Conservation (phyloP, 2,113 vertebrate genomes). For the Nansenia antarctica region DNA sequence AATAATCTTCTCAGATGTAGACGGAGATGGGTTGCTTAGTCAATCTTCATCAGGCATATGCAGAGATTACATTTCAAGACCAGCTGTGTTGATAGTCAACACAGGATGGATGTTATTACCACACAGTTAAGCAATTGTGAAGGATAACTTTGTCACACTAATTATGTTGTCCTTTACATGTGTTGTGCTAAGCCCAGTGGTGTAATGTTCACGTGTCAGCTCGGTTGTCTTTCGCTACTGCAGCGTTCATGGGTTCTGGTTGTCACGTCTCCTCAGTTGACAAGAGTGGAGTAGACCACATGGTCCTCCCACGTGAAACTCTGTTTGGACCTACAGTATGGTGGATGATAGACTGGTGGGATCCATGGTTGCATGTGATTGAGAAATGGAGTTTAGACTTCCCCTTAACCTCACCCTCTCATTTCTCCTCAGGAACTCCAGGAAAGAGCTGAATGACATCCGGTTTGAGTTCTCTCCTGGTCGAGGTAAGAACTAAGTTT, state of each 20-base stretch:
- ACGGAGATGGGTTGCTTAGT: neutral
- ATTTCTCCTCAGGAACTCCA: conserved; percentile 87
- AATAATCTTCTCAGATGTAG: neutral
- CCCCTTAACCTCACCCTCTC: conserved; percentile 23
- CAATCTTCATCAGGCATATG: neutral
- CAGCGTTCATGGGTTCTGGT: neutral
- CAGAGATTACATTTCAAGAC: neutral
- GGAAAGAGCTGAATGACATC: conserved; percentile 97
- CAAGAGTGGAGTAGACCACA: neutral
- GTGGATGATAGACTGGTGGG: neutral
- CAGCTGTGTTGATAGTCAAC: neutral
- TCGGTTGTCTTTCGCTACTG: neutral
- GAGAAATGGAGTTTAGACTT: too few species aligned
- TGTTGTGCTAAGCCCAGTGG: neutral
- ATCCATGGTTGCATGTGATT: neutral
- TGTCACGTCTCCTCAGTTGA: neutral
- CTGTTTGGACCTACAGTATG: neutral
- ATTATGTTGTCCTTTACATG: neutral
- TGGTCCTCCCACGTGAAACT: neutral
- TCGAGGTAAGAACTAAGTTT: conserved; percentile 85
- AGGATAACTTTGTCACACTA: neutral
- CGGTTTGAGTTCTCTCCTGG: conserved; percentile 97
- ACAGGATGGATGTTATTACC: neutral
- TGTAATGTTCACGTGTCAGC: neutral
- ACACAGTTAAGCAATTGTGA: neutral